phyloP scores from a whole-genome alignment of 2,888 invertebrate genomes.

The Cotesia congregata region DNA sequence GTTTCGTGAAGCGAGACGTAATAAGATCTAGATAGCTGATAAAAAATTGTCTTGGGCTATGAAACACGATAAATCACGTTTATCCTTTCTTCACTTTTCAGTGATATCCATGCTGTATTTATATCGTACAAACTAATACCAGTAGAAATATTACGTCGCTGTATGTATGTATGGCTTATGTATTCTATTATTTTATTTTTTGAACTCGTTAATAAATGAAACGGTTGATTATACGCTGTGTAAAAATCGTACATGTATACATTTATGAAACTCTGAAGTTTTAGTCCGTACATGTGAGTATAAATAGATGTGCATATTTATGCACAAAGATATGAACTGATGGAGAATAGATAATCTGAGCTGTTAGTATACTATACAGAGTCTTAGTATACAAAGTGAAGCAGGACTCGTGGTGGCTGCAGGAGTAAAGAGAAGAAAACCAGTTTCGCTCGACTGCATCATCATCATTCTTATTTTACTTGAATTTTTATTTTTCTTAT shows the following conservation, averaged over 20 bases:
- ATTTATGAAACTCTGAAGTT: neutral
- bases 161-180: neutral
- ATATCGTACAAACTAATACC: constrained; percentile 11
- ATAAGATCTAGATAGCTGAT: constrained; percentile 22
- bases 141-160: constrained; percentile 25
- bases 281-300: constrained; percentile 14
- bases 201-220: neutral
- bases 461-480: constrained; percentile 27
- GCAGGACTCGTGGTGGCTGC: constrained; percentile 25
- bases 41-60: constrained; percentile 40
- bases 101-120: neutral
- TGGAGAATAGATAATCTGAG: constrained; percentile 4
- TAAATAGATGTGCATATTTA: constrained; percentile 31
- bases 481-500: constrained; percentile 14
- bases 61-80: constrained; percentile 44
- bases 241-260: constrained; percentile 28
- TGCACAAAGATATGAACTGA: constrained; percentile 10
- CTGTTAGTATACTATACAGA: neutral
- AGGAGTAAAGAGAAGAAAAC: constrained; percentile 44
- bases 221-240: constrained; percentile 30
- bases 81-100: constrained; percentile 38
- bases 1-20: constrained; percentile 25
- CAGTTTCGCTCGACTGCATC: constrained; percentile 45
- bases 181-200: neutral
- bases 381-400: neutral